Evolutionary conservation across 2,888 invertebrate genomes (phyloP).

Genomic region (Notocelia uddmanniana): DNA sequence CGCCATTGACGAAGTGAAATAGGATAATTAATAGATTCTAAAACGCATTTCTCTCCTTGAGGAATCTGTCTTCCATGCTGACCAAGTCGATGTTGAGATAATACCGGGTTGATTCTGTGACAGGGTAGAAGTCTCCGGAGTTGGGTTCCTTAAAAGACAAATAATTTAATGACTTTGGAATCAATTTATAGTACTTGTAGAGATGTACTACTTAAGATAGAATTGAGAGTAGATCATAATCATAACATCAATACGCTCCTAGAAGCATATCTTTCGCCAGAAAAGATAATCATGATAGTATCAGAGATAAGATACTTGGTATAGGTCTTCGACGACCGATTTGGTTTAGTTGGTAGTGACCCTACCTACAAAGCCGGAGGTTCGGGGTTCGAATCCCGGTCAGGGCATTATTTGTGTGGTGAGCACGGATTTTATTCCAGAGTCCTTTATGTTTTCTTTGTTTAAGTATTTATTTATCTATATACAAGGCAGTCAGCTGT

Average conservation of each 20-base stretch:
- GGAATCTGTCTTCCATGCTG: conserved; percentile 63
- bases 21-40: too few species aligned
- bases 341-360: too few species aligned
- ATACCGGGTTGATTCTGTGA: conserved; percentile 62
- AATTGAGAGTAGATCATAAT: too few species aligned
- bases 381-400: conserved; percentile 47
- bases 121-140: conserved; percentile 60
- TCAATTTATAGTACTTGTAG: background rate
- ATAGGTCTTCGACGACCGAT: too few species aligned
- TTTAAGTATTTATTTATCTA: too few species aligned
- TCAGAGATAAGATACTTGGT: background rate
- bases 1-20: conserved; percentile 71
- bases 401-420: too few species aligned
- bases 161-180: background rate
- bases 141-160: conserved; percentile 71
- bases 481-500: conserved; percentile 68
- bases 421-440: conserved; percentile 48
- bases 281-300: background rate
- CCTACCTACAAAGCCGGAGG: too few species aligned
- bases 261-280: background rate
- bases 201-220: too few species aligned
- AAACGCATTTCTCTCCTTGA: conserved; percentile 73
- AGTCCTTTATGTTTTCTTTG: too few species aligned
- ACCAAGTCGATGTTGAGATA: conserved; percentile 70
- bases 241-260: too few species aligned